These are phyloP conservation scores for Eristalis tenax DNA, from an alignment of 2,888 invertebrate genomes.

Conservation along the genomic window DNA sequence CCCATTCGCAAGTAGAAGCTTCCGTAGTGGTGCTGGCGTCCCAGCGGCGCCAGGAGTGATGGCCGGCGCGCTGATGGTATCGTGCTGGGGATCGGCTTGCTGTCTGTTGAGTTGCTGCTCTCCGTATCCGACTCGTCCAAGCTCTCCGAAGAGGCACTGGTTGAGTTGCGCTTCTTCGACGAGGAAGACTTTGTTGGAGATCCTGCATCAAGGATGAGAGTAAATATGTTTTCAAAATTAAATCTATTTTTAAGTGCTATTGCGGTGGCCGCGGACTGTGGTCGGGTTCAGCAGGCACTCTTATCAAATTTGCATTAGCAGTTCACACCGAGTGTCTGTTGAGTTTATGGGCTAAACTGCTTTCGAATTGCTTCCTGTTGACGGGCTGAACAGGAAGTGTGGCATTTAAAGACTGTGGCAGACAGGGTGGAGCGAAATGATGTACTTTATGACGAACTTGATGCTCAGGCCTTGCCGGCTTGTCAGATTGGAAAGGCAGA, in stretches of 20 bases:
- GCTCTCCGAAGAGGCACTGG: slow-evolving; percentile 83
- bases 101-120: slow-evolving; percentile 79
- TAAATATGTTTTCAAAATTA: slow-evolving; percentile 32
- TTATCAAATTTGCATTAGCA: background rate
- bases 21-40: slow-evolving; percentile 90
- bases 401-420: background rate
- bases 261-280: background rate
- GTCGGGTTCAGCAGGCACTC: background rate
- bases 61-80: slow-evolving; percentile 82
- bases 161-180: slow-evolving; percentile 76
- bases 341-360: background rate
- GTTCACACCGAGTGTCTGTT: background rate
- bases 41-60: slow-evolving; percentile 82
- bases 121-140: slow-evolving; percentile 83
- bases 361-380: background rate
- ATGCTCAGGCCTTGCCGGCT: too few species aligned
- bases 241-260: slow-evolving; percentile 53
- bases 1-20: slow-evolving; percentile 96
- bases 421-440: background rate
- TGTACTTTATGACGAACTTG: too few species aligned
- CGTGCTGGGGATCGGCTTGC: slow-evolving; percentile 81
- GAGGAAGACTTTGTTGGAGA: slow-evolving; percentile 78
- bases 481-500: too few species aligned
- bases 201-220: slow-evolving; percentile 72
- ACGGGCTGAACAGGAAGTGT: background rate